Percentiles rank a stretch among this genome's conserved stretches.
Evolutionary conservation across 2,113 vertebrate genomes (phyloP).

Genomic region (Cyphomyrus plagiostoma): DNA sequence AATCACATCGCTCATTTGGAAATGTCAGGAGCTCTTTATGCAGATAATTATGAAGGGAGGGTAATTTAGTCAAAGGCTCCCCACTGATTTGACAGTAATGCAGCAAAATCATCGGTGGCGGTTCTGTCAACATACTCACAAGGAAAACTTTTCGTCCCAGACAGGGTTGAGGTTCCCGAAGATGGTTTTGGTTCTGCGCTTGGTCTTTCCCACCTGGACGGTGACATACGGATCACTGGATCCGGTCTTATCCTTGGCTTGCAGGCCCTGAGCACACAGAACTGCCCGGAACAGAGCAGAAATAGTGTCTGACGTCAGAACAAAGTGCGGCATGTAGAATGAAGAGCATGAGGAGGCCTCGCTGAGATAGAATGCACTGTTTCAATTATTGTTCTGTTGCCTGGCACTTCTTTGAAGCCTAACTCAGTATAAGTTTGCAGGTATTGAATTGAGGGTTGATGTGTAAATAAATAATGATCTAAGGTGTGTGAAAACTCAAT

Average conservation of each 20-base stretch:
- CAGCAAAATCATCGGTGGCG: not conserved
- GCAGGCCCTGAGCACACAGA: constrained; percentile 91
- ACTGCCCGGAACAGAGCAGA: constrained; percentile 56
- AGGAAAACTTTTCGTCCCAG: constrained; percentile 96
- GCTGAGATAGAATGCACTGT: not conserved
- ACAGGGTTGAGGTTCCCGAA: constrained; percentile 95
- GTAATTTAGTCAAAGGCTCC: not conserved
- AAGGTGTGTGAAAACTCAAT: not conserved
- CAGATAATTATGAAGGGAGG: not conserved
- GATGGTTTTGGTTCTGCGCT: constrained; percentile 91
- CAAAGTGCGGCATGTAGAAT: not conserved
- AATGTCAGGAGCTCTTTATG: not conserved
- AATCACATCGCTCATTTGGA: not conserved
- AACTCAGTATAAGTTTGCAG: not conserved
- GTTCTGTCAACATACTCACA: constrained; percentile 63
- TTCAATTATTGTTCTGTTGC: not conserved
- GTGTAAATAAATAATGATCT: not conserved
- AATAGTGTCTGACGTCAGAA: not conserved
- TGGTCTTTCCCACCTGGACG: constrained; percentile 95
- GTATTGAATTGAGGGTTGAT: not conserved
- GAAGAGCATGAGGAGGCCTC: not conserved
- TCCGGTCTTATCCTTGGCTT: constrained; percentile 97
- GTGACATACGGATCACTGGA: constrained; percentile 97
- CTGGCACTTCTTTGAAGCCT: not conserved
- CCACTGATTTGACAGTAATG: not conserved